Evolutionary conservation across 2,113 vertebrate species (phyloP), one percentile per base, ranked within the genome.

Genomic region (Archilochus colubris): DNA sequence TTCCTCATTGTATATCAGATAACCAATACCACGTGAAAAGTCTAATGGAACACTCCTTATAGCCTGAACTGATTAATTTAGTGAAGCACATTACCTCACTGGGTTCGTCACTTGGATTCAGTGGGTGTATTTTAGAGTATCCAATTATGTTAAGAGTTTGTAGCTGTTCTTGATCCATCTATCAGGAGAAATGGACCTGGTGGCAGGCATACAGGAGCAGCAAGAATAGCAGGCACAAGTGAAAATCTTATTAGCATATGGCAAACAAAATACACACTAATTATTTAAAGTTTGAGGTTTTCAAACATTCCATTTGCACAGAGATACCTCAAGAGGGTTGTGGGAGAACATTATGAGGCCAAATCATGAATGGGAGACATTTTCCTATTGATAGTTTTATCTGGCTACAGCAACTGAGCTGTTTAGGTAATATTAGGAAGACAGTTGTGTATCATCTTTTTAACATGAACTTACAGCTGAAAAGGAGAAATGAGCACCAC

Each of bases 41-140:
- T 24, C 28, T 38, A 81, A 43, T 40, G 12, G 21, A 14, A 24
- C 6, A 11, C 25, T 59, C 17, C 12, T 70, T 31, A 38, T 13
- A 57, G 51, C 10, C 63, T 59, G 54, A 92, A 80, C 48, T 81
- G 68, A 76, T 58, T 80, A 66, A 66, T 70, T 63, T 86, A 91
- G 68, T 20, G 31, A 66, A 88, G 30, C 13, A 38, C 7, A 6
- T 77, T 68, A 23, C 38, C 74, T 23, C 72, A 33, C 12, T 44
- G 19, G 25, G 23, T 28, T 79, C 54, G 67, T 68, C 30, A 20
- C 10, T 55, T 12, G 5, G 77, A 62, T 67, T 48, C 44, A 89
- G 14, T 1, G 10, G 14, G 33, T 57, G 22, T 67, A 75, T 44
- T 86, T 75, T 58, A 69, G 36, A 16, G 24, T 36, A 38, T 8